Percentiles rank a stretch among this genome's conserved stretches.
Conservation (phyloP, 2,888 invertebrate species). For the Ischnura elegans region DNA sequence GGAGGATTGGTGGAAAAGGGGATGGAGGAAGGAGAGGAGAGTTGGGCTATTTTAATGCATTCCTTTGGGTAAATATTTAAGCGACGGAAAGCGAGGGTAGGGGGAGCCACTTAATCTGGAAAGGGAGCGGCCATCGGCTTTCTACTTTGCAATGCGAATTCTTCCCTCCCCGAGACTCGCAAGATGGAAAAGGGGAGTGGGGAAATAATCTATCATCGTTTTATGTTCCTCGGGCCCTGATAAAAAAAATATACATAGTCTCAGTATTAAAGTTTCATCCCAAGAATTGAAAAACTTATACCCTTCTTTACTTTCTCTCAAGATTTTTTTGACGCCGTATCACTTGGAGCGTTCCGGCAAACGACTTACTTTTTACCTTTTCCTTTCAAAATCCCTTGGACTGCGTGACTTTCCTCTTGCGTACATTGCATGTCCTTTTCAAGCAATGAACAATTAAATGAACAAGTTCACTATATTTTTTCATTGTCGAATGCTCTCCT, state of each 20-base stretch:
- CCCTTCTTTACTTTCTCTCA: slow-evolving; percentile 43
- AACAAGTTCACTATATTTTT: too few relatives aligned
- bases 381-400: not conserved
- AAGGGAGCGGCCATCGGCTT: slow-evolving; percentile 36
- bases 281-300: slow-evolving; percentile 52
- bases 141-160: slow-evolving; percentile 64
- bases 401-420: not conserved
- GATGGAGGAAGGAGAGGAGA: not conserved
- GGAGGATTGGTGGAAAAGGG: not conserved
- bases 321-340: not conserved
- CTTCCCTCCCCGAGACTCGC: not conserved
- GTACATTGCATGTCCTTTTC: not conserved
- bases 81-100: slow-evolving; percentile 33
- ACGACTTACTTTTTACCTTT: slow-evolving; percentile 15
- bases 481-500: too few relatives aligned
- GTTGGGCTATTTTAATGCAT: slow-evolving; percentile 54
- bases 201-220: slow-evolving; percentile 59
- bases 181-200: not conserved
- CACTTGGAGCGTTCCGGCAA: not conserved
- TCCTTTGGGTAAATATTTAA: slow-evolving; percentile 65
- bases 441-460: too few relatives aligned
- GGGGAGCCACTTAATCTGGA: slow-evolving; percentile 62
- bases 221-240: slow-evolving; percentile 45
- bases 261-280: slow-evolving; percentile 62
- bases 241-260: slow-evolving; percentile 52